A percentile compares a stretch with the other conserved stretches of the same genome.
phyloP scores from a whole-genome alignment of 2,113 vertebrate genomes.

The Patagioenas fasciata region DNA sequence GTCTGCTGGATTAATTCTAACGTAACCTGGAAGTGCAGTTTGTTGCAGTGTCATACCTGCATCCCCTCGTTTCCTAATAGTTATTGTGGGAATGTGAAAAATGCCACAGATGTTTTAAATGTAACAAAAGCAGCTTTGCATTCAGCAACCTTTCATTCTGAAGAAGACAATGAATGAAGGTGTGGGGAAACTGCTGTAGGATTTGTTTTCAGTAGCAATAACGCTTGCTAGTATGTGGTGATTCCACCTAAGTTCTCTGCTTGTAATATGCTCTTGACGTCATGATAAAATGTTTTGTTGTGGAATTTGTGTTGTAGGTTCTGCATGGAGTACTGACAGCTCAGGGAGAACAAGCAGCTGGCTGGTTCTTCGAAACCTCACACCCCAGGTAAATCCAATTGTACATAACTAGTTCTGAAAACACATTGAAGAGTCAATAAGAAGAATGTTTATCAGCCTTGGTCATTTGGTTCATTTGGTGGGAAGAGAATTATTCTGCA shows the following conservation, averaged over 20 bases:
- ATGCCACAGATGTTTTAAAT: background rate
- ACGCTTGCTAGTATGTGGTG: background rate
- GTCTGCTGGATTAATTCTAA: background rate
- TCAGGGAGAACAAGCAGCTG: conserved; percentile 96
- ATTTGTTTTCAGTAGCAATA: background rate
- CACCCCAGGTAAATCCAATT: conserved; percentile 85
- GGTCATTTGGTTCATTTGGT: background rate
- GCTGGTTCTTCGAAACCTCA: conserved; percentile 98
- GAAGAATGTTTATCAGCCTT: background rate
- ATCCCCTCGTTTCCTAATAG: background rate
- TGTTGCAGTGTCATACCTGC: background rate
- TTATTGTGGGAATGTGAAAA: background rate
- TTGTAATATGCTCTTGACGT: background rate
- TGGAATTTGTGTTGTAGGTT: conserved; percentile 75
- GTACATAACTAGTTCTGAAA: background rate
- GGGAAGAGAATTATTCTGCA: background rate
- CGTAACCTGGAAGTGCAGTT: background rate
- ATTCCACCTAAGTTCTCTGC: background rate
- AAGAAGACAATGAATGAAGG: background rate
- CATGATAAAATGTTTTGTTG: background rate
- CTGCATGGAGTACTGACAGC: conserved; percentile 95
- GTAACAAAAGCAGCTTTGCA: background rate
- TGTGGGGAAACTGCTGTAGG: background rate
- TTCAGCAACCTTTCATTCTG: background rate
- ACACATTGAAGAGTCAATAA: background rate